Base-by-base conservation (phyloP, 1,140 invertebrate species). In the Scaptomyza hsui region DNA sequence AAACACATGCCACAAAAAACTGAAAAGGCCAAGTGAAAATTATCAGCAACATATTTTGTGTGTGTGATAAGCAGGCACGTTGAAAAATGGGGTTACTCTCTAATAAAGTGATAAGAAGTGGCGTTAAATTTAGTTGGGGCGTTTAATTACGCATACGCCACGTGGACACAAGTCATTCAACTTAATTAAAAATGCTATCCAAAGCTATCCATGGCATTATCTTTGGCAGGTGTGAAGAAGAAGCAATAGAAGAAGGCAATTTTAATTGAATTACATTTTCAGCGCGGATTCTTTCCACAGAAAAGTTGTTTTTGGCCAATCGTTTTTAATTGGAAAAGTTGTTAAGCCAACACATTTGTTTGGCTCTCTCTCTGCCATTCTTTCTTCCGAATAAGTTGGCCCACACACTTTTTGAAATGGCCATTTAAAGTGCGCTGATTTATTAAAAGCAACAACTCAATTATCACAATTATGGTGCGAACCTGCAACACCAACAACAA, bases 211-310 rank as follows among this genome's bases (percentile, higher is more conserved):
- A 35, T 62, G 52, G 51, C 37, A 10, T 37, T 37, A n/a, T n/a
- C 10, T 1, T 35, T 3, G 12, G 9, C 72, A 59, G 37, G 18
- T 7, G 42, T 4, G 18, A 12, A 19, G 1, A 1, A 41, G 37
- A 10, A 16, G 21, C 26, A 29, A 29, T 10, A 26, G 37, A 26
- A 4, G 16, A 37, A 37, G 1, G 6, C 4, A 7, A 9, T 37
- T 64, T 53, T 59, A 80, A 85, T 86, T 73, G 76, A 72, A 86
- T n/a, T n/a, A n/a, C 7, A 61, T 61, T 79, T 7, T 57, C 32
- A 47, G 18, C 18, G 16, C 32, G 24, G 26, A 26, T 49, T 57
- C 65, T 57, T 75, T 37, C 3, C 32, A n/a, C 12, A 4, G 12
- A 37, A 29, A 29, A 29, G 26, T 29, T 9, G 7, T 29, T 26